Percentiles rank a stretch among this genome's conserved stretches.
Evolutionary conservation across 2,797 vertebrate species (phyloP).

Genomic region (Sciaenops ocellatus): DNA sequence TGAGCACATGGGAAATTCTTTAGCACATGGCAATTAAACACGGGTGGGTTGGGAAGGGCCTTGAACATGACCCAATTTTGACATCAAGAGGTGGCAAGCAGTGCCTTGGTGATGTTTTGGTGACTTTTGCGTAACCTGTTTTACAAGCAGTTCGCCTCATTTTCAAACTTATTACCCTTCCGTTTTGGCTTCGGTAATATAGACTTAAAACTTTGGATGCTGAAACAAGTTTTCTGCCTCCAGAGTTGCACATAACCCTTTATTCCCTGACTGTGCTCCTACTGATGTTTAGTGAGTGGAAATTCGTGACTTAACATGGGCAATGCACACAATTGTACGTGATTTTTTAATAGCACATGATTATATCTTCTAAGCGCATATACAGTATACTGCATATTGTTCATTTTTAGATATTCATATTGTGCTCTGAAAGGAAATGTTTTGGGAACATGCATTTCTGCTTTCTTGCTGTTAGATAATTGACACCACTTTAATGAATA

Average conservation of each 20-base stretch:
- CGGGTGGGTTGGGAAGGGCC: slow-evolving; percentile 61
- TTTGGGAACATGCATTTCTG: neutral
- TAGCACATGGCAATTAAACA: slow-evolving; percentile 79
- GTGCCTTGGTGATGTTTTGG: slow-evolving; percentile 45
- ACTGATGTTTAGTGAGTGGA: no score
- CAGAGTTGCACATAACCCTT: neutral
- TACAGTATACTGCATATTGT: no score
- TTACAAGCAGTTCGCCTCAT: slow-evolving; percentile 47
- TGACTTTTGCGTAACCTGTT: slow-evolving; percentile 58
- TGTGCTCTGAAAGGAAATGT: neutral
- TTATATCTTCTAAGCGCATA: no score
- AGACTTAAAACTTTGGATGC: slow-evolving; percentile 20
- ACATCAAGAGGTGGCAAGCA: slow-evolving; percentile 70
- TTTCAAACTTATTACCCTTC: slow-evolving; percentile 48
- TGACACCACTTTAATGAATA: no score
- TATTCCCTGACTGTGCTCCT: no score
- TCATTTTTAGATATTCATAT: neutral
- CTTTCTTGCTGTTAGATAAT: no score
- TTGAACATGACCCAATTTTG: slow-evolving; percentile 74
- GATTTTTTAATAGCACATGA: neutral
- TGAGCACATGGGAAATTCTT: slow-evolving; percentile 79
- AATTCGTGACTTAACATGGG: neutral
- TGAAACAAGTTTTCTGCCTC: slow-evolving; percentile 1
- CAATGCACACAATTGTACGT: neutral
- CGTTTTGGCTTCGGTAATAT: slow-evolving; percentile 12